Percentiles rank a stretch among this genome's conserved stretches.
These are phyloP conservation scores for Leptura quadrifasciata DNA, from an alignment of 2,888 invertebrate species.

Conservation along the genomic window DNA sequence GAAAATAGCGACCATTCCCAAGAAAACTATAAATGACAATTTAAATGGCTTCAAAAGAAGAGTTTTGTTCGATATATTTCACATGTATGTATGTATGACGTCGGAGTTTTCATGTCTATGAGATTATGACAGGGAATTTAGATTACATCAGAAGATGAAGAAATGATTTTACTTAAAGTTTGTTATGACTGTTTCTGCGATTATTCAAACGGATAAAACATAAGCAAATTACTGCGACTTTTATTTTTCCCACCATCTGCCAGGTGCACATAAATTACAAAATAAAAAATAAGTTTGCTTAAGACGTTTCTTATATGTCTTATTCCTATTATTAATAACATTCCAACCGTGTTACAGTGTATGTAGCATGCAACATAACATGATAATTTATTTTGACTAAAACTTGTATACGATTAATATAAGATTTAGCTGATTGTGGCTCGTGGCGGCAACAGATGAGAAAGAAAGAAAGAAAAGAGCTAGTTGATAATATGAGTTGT, in stretches of 20 bases:
- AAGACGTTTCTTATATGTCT: constrained; percentile 6
- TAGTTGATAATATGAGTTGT: constrained; percentile 20
- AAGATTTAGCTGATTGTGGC: constrained; percentile 26
- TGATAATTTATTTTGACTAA: constrained; percentile 35
- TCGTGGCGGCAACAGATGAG: constrained; percentile 38
- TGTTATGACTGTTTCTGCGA: neutral
- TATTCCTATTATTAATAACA: constrained; percentile 17
- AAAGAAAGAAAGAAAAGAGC: constrained; percentile 22
- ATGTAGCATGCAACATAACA: constrained; percentile 11
- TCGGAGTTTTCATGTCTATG: too few species aligned
- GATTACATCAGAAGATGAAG: too few species aligned
- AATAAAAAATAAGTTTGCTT: neutral
- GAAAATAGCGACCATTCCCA: too few species aligned
- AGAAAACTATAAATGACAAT: too few species aligned
- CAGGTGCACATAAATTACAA: neutral
- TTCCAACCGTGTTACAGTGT: constrained; percentile 15
- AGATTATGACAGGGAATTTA: too few species aligned
- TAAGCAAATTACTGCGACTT: neutral
- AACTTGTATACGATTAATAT: constrained; percentile 23
- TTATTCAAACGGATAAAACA: neutral
- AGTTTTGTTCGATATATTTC: too few species aligned
- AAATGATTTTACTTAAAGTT: too few species aligned
- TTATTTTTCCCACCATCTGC: constrained; percentile 14
- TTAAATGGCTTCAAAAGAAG: too few species aligned
- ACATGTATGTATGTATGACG: too few species aligned